phyloP scores from a whole-genome alignment of 2,797 vertebrate species.

The Pogonophryne albipinna region DNA sequence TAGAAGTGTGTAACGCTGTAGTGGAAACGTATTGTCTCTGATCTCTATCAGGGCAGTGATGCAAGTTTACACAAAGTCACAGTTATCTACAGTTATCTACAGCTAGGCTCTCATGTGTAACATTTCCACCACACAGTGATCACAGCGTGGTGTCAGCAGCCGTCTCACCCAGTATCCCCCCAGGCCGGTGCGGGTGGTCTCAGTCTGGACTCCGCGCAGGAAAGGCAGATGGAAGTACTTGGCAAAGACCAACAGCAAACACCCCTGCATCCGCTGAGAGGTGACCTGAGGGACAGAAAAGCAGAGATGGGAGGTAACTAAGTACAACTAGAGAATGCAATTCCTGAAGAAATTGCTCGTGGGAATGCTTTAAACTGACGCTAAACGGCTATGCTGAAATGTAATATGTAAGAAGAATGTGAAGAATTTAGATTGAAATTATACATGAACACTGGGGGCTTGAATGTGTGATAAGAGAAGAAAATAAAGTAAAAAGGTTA shows the following conservation, averaged over 20 bases:
- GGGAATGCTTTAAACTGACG: too few relatives aligned
- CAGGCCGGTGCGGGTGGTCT: constrained; percentile 95
- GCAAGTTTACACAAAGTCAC: constrained; percentile 4
- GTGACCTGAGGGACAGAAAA: constrained; percentile 86
- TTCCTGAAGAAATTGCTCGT: too few relatives aligned
- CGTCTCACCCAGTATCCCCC: constrained; percentile 97
- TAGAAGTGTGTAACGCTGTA: too few relatives aligned
- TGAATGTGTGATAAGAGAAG: too few relatives aligned
- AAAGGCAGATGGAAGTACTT: constrained; percentile 97
- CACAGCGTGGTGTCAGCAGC: constrained; percentile 32
- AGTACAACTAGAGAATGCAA: too few relatives aligned
- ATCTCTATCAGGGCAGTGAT: constrained; percentile 14
- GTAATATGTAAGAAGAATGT: too few relatives aligned
- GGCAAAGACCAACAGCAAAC: constrained; percentile 93
- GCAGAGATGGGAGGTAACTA: too few relatives aligned
- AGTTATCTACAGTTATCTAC: not conserved
- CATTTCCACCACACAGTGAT: constrained; percentile 6
- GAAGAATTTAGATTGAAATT: too few relatives aligned
- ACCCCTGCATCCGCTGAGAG: constrained; percentile 96
- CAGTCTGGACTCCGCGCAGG: constrained; percentile 94
- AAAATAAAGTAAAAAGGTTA: too few relatives aligned
- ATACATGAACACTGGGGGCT: too few relatives aligned
- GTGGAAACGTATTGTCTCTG: not conserved
- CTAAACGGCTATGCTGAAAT: too few relatives aligned
- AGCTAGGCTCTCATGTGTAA: constrained; percentile 7